These are phyloP conservation scores for Myioborus melanocephalus DNA, from an alignment of 2,797 vertebrate species.

Conservation along the genomic window DNA sequence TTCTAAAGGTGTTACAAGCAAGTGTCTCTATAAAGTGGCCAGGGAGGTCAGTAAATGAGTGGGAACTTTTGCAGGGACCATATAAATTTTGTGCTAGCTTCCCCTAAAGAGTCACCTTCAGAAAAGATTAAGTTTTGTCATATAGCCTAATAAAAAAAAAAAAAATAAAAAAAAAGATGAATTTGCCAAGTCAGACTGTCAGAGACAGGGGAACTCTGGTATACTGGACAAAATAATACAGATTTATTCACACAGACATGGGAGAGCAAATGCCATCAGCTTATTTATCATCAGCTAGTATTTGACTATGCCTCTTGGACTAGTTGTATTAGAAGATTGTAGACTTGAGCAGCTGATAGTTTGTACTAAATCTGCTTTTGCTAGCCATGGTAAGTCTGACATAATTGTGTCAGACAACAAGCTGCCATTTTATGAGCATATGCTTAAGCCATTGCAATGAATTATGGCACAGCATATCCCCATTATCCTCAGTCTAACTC, in stretches of 20 bases:
- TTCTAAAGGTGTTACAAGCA: not conserved
- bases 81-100: not conserved
- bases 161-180: not conserved
- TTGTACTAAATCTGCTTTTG: constrained; percentile 2
- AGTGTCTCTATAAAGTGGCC: not conserved
- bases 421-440: constrained; percentile 2
- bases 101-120: not conserved
- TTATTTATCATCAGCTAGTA: not conserved
- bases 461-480: not conserved
- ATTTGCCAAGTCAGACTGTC: not conserved
- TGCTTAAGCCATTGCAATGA: constrained; percentile 1
- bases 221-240: not conserved
- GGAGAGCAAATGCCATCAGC: not conserved
- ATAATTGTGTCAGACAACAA: constrained; percentile 26
- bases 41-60: not conserved
- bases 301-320: not conserved
- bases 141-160: not conserved
- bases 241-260: not conserved
- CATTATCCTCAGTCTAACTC: not conserved
- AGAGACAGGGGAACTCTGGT: not conserved
- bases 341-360: not conserved
- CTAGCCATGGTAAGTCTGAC: not conserved
- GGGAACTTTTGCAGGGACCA: not conserved
- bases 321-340: not conserved
- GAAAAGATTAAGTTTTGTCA: not conserved